Evolutionary conservation across 1,140 invertebrate genomes (phyloP).

Genomic region (Drosophila orosa): DNA sequence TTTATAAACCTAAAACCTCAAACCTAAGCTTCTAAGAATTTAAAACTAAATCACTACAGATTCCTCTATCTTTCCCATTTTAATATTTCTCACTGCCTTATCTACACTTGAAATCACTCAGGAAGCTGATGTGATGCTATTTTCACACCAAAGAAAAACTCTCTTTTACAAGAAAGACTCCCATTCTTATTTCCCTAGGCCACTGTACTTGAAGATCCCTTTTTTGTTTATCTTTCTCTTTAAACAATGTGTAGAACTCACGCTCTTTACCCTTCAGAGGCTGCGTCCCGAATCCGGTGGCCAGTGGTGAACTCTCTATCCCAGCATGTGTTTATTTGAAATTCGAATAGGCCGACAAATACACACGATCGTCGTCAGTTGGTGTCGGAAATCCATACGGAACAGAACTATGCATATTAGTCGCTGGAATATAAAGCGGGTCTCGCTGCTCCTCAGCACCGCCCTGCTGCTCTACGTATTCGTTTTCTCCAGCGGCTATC

Average conservation of each 20-base stretch:
- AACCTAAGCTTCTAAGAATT: neutral
- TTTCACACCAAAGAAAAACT: neutral
- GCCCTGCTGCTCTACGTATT: slow-evolving; percentile 63
- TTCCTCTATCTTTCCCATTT: neutral
- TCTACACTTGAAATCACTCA: neutral
- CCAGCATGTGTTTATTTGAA: slow-evolving; percentile 69
- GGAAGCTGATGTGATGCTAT: neutral
- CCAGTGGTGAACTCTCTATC: slow-evolving; percentile 9
- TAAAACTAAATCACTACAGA: neutral
- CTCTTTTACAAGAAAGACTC: neutral
- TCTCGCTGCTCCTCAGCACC: slow-evolving; percentile 44
- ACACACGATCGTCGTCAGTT: slow-evolving; percentile 35
- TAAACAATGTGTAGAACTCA: neutral
- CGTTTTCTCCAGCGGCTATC: slow-evolving; percentile 73
- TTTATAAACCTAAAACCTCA: no score
- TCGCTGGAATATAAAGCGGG: slow-evolving; percentile 72
- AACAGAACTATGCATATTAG: slow-evolving; percentile 52
- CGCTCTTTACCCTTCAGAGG: slow-evolving; percentile 19
- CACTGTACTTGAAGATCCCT: slow-evolving; percentile 14
- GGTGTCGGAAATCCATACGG: slow-evolving; percentile 19
- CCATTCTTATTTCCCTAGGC: neutral
- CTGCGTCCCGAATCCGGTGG: slow-evolving; percentile 15
- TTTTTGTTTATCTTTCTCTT: slow-evolving; percentile 42
- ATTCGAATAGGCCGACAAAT: slow-evolving; percentile 48
- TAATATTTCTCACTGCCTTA: neutral